phyloP scores from a whole-genome alignment of 2,797 vertebrate species.

The Gila robusta region DNA sequence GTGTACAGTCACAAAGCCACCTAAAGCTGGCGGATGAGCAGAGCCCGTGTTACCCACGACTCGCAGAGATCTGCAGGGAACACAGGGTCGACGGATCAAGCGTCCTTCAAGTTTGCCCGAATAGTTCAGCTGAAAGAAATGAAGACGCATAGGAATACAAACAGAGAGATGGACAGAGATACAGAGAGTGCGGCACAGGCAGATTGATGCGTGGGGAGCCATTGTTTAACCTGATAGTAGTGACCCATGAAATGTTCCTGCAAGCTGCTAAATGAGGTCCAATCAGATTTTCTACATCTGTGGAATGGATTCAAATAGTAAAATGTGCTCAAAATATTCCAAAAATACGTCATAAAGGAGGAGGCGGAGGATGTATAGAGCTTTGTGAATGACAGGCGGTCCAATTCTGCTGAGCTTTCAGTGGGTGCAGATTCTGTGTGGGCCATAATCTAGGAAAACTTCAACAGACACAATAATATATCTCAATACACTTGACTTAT shows the following conservation, averaged over 20 bases:
- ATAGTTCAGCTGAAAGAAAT: not conserved
- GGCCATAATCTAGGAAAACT: not conserved
- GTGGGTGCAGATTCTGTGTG: conserved; percentile 16
- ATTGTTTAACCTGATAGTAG: not conserved
- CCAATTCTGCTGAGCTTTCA: conserved; percentile 34
- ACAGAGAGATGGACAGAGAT: not conserved
- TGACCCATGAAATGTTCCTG: conserved; percentile 12
- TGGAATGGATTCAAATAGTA: not conserved
- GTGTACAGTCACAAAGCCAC: conserved; percentile 36
- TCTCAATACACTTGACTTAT: not conserved
- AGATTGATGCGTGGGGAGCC: not conserved
- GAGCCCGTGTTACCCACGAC: not conserved
- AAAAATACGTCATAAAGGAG: not conserved
- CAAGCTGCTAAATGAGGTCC: not conserved
- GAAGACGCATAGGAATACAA: conserved; percentile 18
- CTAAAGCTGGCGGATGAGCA: conserved; percentile 34
- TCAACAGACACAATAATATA: not conserved
- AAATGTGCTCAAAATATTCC: not conserved
- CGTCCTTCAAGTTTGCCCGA: not conserved
- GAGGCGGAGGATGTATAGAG: not conserved
- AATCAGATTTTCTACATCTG: not conserved
- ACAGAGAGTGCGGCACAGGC: not conserved
- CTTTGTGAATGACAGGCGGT: conserved; percentile 13
- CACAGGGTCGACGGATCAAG: conserved; percentile 17
- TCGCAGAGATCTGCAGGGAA: conserved; percentile 26